These are phyloP conservation scores for Grus americana DNA, from an alignment of 2,113 vertebrate species.

Conservation along the genomic window DNA sequence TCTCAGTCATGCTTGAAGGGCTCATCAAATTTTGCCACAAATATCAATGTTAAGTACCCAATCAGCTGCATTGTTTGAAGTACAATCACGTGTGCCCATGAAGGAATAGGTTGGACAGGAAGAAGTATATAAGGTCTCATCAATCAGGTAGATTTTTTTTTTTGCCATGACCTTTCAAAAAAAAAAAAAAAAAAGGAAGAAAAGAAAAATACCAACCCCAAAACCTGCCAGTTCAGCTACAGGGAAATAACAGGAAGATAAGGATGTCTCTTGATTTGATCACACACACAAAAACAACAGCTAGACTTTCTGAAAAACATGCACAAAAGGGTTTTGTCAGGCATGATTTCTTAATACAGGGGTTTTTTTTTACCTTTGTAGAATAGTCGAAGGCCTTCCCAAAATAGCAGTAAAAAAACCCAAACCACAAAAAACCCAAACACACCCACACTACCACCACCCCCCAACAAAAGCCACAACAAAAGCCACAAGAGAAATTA, in stretches of 20 bases:
- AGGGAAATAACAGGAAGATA: background rate
- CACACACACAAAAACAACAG: background rate
- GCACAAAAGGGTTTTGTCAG: background rate
- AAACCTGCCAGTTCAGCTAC: background rate
- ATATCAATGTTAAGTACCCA: slow-evolving; percentile 65
- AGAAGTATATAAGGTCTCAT: slow-evolving; percentile 1
- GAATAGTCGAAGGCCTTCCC: background rate
- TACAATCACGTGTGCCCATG: slow-evolving; percentile 13
- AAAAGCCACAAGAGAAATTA: background rate
- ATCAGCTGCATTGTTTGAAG: slow-evolving; percentile 58
- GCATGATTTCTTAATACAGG: background rate
- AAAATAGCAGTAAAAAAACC: background rate
- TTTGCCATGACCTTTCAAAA: slow-evolving; percentile 49
- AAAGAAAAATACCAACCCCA: background rate
- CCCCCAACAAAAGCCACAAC: background rate
- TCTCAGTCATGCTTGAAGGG: slow-evolving; percentile 43
- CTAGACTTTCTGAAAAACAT: background rate
- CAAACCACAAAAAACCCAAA: background rate
- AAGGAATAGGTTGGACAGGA: slow-evolving; percentile 49
- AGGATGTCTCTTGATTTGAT: background rate
- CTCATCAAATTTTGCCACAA: slow-evolving; percentile 65
- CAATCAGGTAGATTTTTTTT: slow-evolving; percentile 2
- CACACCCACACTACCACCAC: too few relatives aligned
- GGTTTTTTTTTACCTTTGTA: background rate
- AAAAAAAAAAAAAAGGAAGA: background rate